Evolutionary conservation across 2,888 invertebrate genomes (phyloP).

Genomic region (Ametastegia equiseti): DNA sequence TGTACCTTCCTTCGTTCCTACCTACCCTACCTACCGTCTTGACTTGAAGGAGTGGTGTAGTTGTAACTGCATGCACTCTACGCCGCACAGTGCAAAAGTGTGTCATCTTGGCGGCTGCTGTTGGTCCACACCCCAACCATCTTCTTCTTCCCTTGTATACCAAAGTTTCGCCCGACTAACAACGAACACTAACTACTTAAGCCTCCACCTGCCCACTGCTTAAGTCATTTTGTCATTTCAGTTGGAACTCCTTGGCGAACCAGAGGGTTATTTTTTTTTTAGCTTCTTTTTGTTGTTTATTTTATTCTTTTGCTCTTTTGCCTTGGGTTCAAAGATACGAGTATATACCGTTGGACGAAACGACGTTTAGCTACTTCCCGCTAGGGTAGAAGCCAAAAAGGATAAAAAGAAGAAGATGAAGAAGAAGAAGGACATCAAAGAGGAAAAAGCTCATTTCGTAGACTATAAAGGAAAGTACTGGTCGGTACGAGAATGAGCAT

Average conservation of each 20-base stretch:
- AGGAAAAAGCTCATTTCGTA: background rate
- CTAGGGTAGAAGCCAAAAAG: too few relatives aligned
- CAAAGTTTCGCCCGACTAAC: conserved; percentile 8
- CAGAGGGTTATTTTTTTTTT: background rate
- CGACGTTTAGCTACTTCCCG: too few relatives aligned
- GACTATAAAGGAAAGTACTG: conserved; percentile 7
- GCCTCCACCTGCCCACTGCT: background rate
- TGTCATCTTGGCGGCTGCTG: conserved; percentile 28
- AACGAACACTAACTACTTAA: conserved; percentile 1
- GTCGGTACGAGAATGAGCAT: too few relatives aligned
- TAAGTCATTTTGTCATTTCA: background rate
- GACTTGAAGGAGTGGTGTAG: background rate
- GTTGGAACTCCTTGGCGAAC: background rate
- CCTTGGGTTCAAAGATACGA: background rate
- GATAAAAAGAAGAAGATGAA: too few relatives aligned
- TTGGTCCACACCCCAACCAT: background rate
- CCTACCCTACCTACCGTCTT: background rate
- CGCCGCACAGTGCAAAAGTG: background rate
- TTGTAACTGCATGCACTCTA: background rate
- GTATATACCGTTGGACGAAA: background rate
- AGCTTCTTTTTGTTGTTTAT: too few relatives aligned
- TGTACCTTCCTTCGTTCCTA: too few relatives aligned
- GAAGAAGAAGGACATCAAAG: conserved; percentile 8
- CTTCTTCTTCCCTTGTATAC: background rate
- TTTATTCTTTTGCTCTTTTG: background rate